phyloP scores from a whole-genome alignment of 2,797 vertebrate species.

The Gastrophryne carolinensis region DNA sequence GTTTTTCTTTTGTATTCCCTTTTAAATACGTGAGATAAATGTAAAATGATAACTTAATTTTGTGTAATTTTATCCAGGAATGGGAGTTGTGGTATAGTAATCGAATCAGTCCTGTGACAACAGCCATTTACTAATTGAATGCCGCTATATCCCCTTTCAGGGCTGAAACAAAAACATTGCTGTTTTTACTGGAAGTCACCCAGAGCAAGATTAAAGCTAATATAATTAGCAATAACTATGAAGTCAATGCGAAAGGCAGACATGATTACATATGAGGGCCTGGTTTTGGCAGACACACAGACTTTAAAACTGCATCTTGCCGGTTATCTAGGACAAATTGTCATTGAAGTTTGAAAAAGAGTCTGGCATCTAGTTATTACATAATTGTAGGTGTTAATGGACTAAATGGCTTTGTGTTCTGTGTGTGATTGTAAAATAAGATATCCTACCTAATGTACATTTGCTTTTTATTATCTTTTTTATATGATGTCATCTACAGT shows the following conservation, averaged over 20 bases:
- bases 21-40: conserved; percentile 23
- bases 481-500: too few species aligned
- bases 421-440: neutral
- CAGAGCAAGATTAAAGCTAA: conserved; percentile 49
- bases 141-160: conserved; percentile 23
- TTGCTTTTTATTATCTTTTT: too few species aligned
- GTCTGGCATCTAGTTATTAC: neutral
- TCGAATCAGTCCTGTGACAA: conserved; percentile 40
- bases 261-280: conserved; percentile 35
- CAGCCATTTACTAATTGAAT: conserved; percentile 38
- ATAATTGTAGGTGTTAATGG: neutral
- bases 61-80: conserved; percentile 20
- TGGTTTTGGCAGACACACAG: conserved; percentile 28
- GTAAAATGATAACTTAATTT: conserved; percentile 15
- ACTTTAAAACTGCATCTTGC: conserved; percentile 1
- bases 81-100: conserved; percentile 33
- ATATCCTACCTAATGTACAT: too few species aligned
- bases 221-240: conserved; percentile 45
- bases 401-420: neutral
- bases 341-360: conserved; percentile 1
- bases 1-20: neutral
- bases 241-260: conserved; percentile 45
- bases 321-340: neutral
- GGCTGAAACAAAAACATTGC: conserved; percentile 33
- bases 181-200: conserved; percentile 46